Conservation (phyloP, 2,113 vertebrate genomes). For the Epinephelus cyanopodus region DNA sequence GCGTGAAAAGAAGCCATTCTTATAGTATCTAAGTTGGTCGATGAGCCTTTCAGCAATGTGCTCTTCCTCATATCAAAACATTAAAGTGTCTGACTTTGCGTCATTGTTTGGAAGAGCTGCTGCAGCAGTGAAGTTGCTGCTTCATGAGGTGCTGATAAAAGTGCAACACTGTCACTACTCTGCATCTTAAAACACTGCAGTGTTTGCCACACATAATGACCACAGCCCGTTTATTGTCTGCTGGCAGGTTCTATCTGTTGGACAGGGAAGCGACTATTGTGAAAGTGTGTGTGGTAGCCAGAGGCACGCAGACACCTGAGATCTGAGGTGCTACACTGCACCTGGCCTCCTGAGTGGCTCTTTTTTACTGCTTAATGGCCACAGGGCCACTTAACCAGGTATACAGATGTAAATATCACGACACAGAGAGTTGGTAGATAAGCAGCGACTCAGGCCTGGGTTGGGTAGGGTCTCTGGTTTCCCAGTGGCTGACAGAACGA, state of each 20-base stretch:
- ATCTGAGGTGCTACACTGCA: conserved; percentile 28
- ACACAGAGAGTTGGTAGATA: conserved; percentile 26
- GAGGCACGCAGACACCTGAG: conserved; percentile 52
- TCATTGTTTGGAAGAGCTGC: not conserved
- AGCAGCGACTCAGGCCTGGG: not conserved
- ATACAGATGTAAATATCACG: conserved; percentile 56
- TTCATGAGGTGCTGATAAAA: not conserved
- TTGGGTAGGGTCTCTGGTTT: conserved; percentile 35
- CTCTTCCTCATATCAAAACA: too few species aligned
- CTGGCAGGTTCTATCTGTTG: conserved; percentile 18
- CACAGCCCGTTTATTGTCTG: not conserved
- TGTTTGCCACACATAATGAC: not conserved
- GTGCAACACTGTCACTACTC: not conserved
- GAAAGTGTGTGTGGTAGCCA: conserved; percentile 37
- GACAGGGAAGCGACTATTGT: conserved; percentile 32
- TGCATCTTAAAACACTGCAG: conserved; percentile 3
- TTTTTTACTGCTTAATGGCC: conserved; percentile 23
- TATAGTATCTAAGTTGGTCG: not conserved
- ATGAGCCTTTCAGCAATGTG: too few species aligned
- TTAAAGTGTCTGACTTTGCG: not conserved
- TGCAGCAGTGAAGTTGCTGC: not conserved
- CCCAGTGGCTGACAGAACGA: conserved; percentile 27
- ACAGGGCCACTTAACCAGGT: conserved; percentile 50
- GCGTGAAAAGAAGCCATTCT: not conserved
- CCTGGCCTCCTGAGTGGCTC: conserved; percentile 37